phyloP scores from a whole-genome alignment of 2,113 vertebrate species.

The Oncorhynchus gorbuscha region DNA sequence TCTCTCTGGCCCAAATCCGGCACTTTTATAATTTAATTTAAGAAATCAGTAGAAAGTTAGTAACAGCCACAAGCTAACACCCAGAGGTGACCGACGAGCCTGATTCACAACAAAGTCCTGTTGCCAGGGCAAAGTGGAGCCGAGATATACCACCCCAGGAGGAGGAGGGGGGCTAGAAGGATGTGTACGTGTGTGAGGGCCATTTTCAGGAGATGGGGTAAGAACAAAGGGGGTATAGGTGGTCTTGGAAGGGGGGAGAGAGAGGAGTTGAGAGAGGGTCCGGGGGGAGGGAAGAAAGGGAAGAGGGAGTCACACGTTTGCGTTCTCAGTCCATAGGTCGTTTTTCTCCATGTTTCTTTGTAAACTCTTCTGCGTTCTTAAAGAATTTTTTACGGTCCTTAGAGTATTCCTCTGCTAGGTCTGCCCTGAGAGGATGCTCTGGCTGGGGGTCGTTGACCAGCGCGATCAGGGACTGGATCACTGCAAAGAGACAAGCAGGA shows the following conservation, averaged over 20 bases:
- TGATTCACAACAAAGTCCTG: constrained; percentile 79
- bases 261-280: constrained; percentile 28
- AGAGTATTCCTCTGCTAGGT: constrained; percentile 98
- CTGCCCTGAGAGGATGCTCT: constrained; percentile 93
- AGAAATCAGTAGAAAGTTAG: constrained; percentile 91
- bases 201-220: background rate
- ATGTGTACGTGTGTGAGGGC: constrained; percentile 32
- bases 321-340: constrained; percentile 91
- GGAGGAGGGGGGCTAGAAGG: constrained; percentile 37
- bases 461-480: constrained; percentile 90
- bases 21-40: constrained; percentile 82
- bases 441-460: constrained; percentile 95
- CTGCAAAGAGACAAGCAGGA: constrained; percentile 42
- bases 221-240: background rate
- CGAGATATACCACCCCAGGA: constrained; percentile 78
- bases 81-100: constrained; percentile 71
- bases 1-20: constrained; percentile 39
- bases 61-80: constrained; percentile 84
- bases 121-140: constrained; percentile 81
- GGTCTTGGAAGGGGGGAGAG: constrained; percentile 14
- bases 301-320: constrained; percentile 47
- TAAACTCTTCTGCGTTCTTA: constrained; percentile 98
- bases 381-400: constrained; percentile 98
- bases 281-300: constrained; percentile 20
- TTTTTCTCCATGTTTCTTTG: constrained; percentile 98